phyloP scores from a whole-genome alignment of 2,797 vertebrate genomes.

The Sparidentex hasta region DNA sequence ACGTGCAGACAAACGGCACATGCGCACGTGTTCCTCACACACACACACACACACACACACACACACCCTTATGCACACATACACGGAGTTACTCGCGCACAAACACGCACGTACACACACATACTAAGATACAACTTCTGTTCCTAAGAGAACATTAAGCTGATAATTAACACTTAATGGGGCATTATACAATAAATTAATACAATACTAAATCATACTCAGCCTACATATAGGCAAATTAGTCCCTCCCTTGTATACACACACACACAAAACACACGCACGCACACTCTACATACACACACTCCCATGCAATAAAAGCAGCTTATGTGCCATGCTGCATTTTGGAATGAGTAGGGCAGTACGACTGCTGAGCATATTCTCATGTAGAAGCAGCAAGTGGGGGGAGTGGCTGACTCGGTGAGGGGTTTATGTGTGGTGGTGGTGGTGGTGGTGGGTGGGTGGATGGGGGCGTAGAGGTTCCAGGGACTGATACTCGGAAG shows the following conservation, averaged over 20 bases:
- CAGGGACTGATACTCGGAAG: slow-evolving; percentile 64
- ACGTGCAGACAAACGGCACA: slow-evolving; percentile 80
- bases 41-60: slow-evolving; percentile 47
- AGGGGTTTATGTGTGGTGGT: slow-evolving; percentile 1
- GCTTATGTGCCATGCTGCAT: slow-evolving; percentile 82
- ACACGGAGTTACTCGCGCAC: slow-evolving; percentile 51
- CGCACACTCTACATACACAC: slow-evolving; percentile 73
- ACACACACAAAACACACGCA: slow-evolving; percentile 57
- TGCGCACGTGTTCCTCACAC: slow-evolving; percentile 71
- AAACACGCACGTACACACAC: slow-evolving; percentile 57
- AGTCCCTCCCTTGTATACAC: slow-evolving; percentile 69
- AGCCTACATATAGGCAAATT: slow-evolving; percentile 83
- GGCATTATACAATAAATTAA: slow-evolving; percentile 80
- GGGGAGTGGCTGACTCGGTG: slow-evolving; percentile 38
- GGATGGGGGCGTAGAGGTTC: slow-evolving; percentile 25
- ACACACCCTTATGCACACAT: slow-evolving; percentile 44
- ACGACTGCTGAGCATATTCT: slow-evolving; percentile 76
- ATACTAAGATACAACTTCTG: slow-evolving; percentile 78
- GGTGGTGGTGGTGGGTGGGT: no score
- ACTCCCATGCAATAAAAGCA: slow-evolving; percentile 85
- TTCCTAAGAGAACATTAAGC: slow-evolving; percentile 81
- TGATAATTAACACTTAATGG: slow-evolving; percentile 79
- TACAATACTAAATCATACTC: slow-evolving; percentile 80
- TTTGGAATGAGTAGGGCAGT: slow-evolving; percentile 79
- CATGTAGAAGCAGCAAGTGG: slow-evolving; percentile 76